Percentiles rank a stretch among this genome's conserved stretches.
Evolutionary conservation across 1,140 invertebrate species (phyloP).

Genomic region (Phocides pigmalion): DNA sequence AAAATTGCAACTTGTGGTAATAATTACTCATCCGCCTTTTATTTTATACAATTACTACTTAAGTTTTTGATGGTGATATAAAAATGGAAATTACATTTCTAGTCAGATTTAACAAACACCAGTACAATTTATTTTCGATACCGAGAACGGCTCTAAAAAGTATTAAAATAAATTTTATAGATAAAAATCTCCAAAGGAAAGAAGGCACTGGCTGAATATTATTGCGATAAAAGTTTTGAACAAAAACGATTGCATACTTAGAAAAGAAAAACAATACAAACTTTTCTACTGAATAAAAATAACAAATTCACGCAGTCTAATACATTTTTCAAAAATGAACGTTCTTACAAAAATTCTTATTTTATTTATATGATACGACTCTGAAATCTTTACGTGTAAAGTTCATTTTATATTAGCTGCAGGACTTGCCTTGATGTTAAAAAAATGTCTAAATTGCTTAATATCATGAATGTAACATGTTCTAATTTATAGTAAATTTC

Average conservation of each 20-base stretch:
- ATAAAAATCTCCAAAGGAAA: constrained; percentile 67
- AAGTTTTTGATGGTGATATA: no score
- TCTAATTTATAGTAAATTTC: no score
- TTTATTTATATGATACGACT: constrained; percentile 42
- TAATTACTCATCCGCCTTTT: no score
- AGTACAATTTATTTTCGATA: constrained; percentile 54
- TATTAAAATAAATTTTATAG: constrained; percentile 70
- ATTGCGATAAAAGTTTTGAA: constrained; percentile 55
- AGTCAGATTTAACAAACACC: no score
- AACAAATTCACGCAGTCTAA: constrained; percentile 63
- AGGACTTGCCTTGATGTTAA: no score
- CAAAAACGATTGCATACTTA: constrained; percentile 42
- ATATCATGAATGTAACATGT: no score
- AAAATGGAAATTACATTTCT: no score
- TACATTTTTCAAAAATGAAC: constrained; percentile 65
- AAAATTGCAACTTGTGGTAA: no score
- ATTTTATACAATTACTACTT: no score
- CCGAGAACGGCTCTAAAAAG: constrained; percentile 58
- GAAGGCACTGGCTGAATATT: constrained; percentile 62
- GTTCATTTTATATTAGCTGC: no score
- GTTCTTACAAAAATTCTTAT: constrained; percentile 34
- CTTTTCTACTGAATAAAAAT: constrained; percentile 74
- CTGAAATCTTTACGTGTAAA: constrained; percentile 6
- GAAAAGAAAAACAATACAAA: constrained; percentile 67
- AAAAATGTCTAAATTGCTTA: not conserved